A percentile compares a stretch with the other conserved stretches of the same genome.
phyloP scores from a whole-genome alignment of 2,888 invertebrate genomes.

The Ethmia dodecea region DNA sequence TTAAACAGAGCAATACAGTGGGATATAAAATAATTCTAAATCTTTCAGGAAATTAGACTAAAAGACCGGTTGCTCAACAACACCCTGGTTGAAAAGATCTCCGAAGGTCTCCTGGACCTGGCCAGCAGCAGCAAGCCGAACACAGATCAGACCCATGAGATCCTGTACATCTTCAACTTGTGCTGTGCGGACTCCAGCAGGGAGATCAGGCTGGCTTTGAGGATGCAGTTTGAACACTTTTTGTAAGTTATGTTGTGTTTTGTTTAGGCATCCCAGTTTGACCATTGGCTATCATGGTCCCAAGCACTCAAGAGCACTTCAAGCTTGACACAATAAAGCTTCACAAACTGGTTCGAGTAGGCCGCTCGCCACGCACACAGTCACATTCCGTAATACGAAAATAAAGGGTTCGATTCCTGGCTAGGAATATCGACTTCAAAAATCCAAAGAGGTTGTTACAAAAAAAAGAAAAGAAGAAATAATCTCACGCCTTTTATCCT shows the following conservation, averaged over 20 bases:
- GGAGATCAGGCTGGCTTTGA: constrained; percentile 40
- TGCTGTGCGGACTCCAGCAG: constrained; percentile 39
- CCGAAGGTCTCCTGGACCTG: constrained; percentile 44
- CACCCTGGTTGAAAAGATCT: constrained; percentile 36
- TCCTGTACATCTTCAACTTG: constrained; percentile 44
- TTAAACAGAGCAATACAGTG: neutral
- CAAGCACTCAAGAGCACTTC: no score
- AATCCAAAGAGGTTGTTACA: no score
- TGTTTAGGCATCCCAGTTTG: no score
- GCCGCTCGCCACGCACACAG: no score
- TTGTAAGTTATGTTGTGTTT: constrained; percentile 53
- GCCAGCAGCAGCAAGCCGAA: constrained; percentile 32
- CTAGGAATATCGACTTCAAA: no score
- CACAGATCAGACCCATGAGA: constrained; percentile 34
- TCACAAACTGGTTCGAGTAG: no score
- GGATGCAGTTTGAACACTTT: constrained; percentile 34
- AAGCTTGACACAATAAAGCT: no score
- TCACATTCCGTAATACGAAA: no score
- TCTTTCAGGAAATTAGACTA: constrained; percentile 33
- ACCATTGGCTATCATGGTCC: no score
- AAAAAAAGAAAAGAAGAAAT: no score
- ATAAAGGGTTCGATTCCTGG: no score
- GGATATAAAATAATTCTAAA: neutral
- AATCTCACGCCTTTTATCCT: no score
- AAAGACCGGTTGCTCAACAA: constrained; percentile 39